Evolutionary conservation across 2,797 vertebrate species (phyloP), one percentile per base, ranked within the genome.

Genomic region (Coilia nasus): DNA sequence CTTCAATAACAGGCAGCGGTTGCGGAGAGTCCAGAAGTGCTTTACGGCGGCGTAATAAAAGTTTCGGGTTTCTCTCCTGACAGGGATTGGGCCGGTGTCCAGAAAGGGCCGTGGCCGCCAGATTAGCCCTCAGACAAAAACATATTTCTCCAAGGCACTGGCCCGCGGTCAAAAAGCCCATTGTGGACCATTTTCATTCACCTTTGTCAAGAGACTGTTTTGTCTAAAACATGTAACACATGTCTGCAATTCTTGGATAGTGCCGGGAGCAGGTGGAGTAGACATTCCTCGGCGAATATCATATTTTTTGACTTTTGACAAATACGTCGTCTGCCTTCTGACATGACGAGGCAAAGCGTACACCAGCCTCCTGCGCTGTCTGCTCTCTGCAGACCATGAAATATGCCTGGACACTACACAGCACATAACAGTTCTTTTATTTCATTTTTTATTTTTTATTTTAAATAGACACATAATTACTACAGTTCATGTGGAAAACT

Each of bases 111-210:
- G 64, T 86, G 86, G 90, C 88, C 83, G 91, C 89, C 90, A 89
- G 92, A 88, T 91, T 89, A 88, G 88, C 86, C 88, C 90, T 92
- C 93, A 95, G 94, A 96, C 95, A 95, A 95, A 96, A 95, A 94
- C 95, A 95, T 93, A 93, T 94, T 93, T 95, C 92, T 95, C 90
- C 90, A 93, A 92, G 93, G 92, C 94, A 89, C 93, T 95, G 95
- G 95, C 92, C 89, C 85, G 11, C 11, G 23, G 86, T 93, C 94
- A 93, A 91, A 88, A 93, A 91, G 89, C 89, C 90, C 91, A 91
- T 81, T 87, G 86, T 85, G 88, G 89, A 91, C 85, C 89, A 84
- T 90, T 90, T 90, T 92, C 90, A 90, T 92, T 93, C 93, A 93
- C 89, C 60, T 92, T 89, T 93, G 91, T 90, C 88, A 64, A 81